phyloP scores from a whole-genome alignment of 2,113 vertebrate genomes.

The Dasypus novemcinctus region DNA sequence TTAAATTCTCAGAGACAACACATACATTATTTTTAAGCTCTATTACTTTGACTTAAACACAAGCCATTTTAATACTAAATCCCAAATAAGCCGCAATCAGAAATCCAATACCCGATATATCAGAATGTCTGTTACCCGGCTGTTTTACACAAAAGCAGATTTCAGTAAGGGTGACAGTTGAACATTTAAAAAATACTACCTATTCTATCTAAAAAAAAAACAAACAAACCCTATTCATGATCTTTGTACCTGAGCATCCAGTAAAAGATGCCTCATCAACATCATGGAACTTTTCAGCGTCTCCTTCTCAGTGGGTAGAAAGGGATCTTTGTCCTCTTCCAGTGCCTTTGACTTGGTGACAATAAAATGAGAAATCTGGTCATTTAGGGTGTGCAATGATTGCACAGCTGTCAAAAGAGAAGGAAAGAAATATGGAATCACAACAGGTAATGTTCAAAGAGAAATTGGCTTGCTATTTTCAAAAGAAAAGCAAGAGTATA shows the following conservation, averaged over 20 bases:
- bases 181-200: not conserved
- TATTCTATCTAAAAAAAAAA: rapidly evolving
- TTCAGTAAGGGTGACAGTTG: not conserved
- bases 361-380: conserved; percentile 94
- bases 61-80: conserved; percentile 52
- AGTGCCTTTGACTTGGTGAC: conserved; percentile 88
- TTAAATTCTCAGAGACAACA: conserved; percentile 56
- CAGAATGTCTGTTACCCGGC: not conserved
- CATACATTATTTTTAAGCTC: conserved; percentile 51
- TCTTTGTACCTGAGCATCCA: conserved; percentile 92
- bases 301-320: conserved; percentile 88
- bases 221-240: rapidly evolving
- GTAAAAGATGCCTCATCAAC: conserved; percentile 92
- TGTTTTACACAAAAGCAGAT: not conserved
- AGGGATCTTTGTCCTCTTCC: conserved; percentile 87
- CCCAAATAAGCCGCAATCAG: not conserved
- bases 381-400: conserved; percentile 92
- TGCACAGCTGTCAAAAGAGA: conserved; percentile 87
- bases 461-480: not conserved
- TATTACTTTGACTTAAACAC: conserved; percentile 50
- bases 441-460: not conserved
- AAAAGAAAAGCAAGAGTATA: not conserved
- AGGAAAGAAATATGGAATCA: not conserved
- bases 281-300: conserved; percentile 91
- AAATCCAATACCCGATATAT: not conserved